These are phyloP conservation scores for Phodopus roborovskii DNA, from an alignment of 2,113 vertebrate genomes.

Conservation along the genomic window DNA sequence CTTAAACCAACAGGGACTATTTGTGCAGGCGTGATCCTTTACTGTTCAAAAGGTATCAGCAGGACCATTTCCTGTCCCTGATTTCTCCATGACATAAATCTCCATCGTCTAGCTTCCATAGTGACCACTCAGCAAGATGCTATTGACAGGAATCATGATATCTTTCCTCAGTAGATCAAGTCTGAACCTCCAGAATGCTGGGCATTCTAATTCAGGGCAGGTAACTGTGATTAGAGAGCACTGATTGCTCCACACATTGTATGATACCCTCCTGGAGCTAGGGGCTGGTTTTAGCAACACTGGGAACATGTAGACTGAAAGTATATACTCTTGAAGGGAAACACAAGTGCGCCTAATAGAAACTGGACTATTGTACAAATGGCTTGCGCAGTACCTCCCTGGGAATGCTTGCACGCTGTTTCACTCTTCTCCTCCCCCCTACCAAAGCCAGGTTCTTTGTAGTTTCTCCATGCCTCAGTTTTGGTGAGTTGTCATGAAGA, in stretches of 20 bases:
- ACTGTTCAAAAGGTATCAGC: not conserved
- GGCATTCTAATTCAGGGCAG: not conserved
- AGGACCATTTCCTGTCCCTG: not conserved
- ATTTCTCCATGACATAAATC: not conserved
- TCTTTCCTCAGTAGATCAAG: not conserved
- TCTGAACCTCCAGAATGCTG: not conserved
- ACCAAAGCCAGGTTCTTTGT: not conserved
- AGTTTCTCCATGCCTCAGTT: not conserved
- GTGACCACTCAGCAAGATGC: not conserved
- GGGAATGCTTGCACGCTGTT: rapidly evolving
- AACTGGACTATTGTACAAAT: too few species aligned
- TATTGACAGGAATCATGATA: not conserved
- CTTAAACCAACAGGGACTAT: not conserved
- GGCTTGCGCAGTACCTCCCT: rapidly evolving
- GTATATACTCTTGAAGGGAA: rapidly evolving
- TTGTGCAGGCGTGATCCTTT: not conserved
- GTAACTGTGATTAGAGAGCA: not conserved
- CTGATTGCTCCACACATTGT: not conserved
- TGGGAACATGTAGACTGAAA: not conserved
- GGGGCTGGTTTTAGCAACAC: not conserved
- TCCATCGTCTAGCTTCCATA: not conserved
- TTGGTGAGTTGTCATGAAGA: not conserved
- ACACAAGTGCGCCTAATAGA: rapidly evolving
- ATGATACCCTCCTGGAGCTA: too few species aligned
- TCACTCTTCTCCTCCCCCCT: not conserved